These are phyloP conservation scores for Gibbula magus DNA, from an alignment of 2,888 invertebrate species.

Conservation along the genomic window DNA sequence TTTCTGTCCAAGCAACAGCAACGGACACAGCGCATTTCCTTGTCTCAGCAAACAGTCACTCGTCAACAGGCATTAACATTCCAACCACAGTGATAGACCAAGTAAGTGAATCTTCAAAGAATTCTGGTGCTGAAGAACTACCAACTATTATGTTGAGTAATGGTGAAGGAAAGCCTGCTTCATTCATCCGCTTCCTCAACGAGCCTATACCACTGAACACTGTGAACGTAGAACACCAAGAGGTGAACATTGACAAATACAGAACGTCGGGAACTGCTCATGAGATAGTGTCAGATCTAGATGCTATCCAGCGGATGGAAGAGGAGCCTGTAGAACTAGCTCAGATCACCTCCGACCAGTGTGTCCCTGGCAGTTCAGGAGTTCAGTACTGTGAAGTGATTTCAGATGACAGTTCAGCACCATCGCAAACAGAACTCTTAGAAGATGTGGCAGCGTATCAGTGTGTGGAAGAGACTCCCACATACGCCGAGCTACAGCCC, in stretches of 20 bases:
- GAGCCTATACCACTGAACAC: neutral
- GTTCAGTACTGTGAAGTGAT: too few relatives aligned
- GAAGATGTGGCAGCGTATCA: neutral
- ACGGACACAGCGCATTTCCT: neutral
- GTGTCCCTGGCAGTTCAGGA: too few relatives aligned
- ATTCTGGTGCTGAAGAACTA: neutral
- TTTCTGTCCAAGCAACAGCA: neutral
- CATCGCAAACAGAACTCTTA: too few relatives aligned
- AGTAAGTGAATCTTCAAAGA: neutral
- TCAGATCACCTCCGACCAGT: too few relatives aligned
- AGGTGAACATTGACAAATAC: neutral
- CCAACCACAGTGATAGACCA: neutral
- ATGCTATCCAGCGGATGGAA: neutral
- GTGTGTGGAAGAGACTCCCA: neutral
- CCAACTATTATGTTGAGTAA: neutral
- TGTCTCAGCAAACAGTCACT: neutral
- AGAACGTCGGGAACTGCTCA: neutral
- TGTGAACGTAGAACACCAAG: neutral
- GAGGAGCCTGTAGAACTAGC: neutral
- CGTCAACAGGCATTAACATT: neutral
- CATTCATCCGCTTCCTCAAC: neutral
- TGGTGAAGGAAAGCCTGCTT: neutral
- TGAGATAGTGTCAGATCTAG: neutral
- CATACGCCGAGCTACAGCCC: neutral
- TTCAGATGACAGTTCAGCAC: too few relatives aligned